Evolutionary conservation across 2,797 vertebrate species (phyloP), one percentile per base, ranked within the genome.

Genomic region (Lophius americanus): DNA sequence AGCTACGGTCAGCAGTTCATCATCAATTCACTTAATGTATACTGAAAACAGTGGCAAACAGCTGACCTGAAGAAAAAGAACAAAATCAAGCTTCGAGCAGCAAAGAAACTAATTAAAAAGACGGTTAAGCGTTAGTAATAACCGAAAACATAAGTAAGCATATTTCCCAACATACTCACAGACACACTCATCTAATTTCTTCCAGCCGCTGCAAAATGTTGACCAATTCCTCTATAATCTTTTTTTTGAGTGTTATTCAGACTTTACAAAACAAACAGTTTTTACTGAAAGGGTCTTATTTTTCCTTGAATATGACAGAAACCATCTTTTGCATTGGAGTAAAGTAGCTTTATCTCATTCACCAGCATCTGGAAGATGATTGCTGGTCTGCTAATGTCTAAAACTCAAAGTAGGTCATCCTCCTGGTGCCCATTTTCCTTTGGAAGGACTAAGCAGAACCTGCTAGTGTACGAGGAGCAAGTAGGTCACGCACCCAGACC

Each of bases 351-450:
- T 36, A 1, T 48, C 7, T 50, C 52, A 58, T 62, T 47, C 6
- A 47, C 60, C 33, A 37, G 51, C 3, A 2, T 1, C 10, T 41
- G 48, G 9, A 9, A 4, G 48, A 23, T 23, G 23, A 23, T 23
- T 23, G 23, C 23, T 23, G 23, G 23, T 14, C 35, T 49, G 36
- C 41, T 60, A 37, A 62, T 58, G 49, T 59, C 38, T 54, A 36
- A 49, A 49, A 48, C n/a, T 42, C 2, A 59, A 73, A 64, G 13
- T 51, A 14, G 41, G 23, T 53, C 73, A 39, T 51, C 9, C 4
- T 37, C 4, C 14, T 58, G 6, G 0, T 50, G 48, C 6, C 54
- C 4, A 9, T 35, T 64, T 36, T 68, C 51, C 52, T 57, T 42
- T 60, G 37, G 12, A 39, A 32, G 3, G n/a, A 48, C 3, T 6